Evolutionary conservation across 2,888 invertebrate species (phyloP).

Genomic region (Troilus luridus): DNA sequence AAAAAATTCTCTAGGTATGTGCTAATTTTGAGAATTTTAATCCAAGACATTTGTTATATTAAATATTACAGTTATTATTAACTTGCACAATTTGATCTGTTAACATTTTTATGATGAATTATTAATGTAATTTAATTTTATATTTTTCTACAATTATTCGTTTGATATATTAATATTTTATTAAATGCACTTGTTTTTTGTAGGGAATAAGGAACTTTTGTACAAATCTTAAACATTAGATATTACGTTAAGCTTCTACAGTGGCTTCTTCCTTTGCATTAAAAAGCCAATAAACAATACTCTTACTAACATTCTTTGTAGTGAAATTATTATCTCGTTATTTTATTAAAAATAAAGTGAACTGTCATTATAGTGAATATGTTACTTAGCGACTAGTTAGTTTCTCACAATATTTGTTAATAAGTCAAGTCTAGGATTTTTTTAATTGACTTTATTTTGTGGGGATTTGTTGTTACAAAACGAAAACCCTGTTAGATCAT

Average conservation of each 20-base stretch:
- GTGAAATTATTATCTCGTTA: not conserved
- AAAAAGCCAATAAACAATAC: not conserved
- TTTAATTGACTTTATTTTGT: not conserved
- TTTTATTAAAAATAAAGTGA: not conserved
- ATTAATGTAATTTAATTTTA: not conserved
- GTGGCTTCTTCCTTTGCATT: not conserved
- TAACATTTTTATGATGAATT: not conserved
- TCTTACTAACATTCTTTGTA: not conserved
- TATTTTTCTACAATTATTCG: not conserved
- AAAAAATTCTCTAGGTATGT: not conserved
- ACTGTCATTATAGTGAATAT: not conserved
- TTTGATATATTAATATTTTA: conserved; percentile 4
- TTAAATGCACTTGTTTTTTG: not conserved
- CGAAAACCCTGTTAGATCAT: not conserved
- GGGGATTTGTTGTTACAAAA: not conserved
- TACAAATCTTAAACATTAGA: not conserved
- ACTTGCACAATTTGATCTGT: not conserved
- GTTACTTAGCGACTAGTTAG: not conserved
- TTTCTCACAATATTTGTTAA: not conserved
- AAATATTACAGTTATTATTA: not conserved
- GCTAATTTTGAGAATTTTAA: not conserved
- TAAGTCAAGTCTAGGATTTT: not conserved
- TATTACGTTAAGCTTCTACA: not conserved
- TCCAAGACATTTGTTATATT: not conserved
- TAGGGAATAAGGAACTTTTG: not conserved